Conservation (phyloP, 2,888 invertebrate genomes). For the Brachyptera risi region DNA sequence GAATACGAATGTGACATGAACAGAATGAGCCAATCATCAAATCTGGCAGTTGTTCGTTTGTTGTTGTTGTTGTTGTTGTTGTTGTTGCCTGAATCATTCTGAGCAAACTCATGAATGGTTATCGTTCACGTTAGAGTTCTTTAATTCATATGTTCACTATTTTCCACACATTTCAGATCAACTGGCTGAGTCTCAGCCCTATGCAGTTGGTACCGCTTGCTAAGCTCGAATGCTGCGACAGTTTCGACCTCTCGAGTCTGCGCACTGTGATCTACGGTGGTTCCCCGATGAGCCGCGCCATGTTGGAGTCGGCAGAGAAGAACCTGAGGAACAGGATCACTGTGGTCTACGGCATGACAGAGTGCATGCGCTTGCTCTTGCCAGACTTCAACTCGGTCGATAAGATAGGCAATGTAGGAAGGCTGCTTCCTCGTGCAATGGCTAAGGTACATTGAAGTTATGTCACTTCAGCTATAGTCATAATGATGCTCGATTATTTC, state of each 20-base stretch:
- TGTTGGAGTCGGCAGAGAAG: constrained; percentile 34
- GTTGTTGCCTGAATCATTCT: no score
- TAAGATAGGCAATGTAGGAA: constrained; percentile 22
- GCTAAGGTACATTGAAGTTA: no score
- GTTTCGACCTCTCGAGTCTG: constrained; percentile 44
- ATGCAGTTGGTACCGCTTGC: constrained; percentile 48
- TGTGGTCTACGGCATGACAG: constrained; percentile 42
- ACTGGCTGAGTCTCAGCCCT: constrained; percentile 45
- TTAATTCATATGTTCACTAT: no score
- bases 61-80: no score
- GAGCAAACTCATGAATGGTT: no score
- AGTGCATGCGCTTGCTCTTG: constrained; percentile 31
- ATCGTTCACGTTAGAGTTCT: no score
- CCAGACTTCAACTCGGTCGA: constrained; percentile 3
- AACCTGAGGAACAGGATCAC: constrained; percentile 19
- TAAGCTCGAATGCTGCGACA: constrained; percentile 42
- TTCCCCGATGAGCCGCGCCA: constrained; percentile 44
- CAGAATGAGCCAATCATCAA: no score
- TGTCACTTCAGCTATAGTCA: no score
- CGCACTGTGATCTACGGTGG: constrained; percentile 43
- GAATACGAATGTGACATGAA: no score
- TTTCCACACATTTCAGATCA: no score
- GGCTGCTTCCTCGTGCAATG: constrained; percentile 10
- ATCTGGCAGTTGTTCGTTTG: no score
- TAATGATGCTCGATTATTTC: no score